Evolutionary conservation across 2,797 vertebrate genomes (phyloP).

Genomic region (Rhabdophis nuchalis): DNA sequence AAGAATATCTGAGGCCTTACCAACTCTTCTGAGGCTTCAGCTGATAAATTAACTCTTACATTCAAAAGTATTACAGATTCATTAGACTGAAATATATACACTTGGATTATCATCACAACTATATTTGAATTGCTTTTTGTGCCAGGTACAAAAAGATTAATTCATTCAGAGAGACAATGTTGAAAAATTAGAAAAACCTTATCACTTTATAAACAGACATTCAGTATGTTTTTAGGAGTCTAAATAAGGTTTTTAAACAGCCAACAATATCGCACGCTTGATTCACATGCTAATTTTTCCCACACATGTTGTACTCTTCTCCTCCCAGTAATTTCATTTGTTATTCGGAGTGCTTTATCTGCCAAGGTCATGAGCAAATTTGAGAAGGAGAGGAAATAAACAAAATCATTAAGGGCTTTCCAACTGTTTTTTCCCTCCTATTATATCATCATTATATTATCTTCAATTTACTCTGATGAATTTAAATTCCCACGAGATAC

Average conservation of each 20-base stretch:
- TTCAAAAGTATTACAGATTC: neutral
- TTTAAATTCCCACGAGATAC: neutral
- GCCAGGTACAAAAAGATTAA: neutral
- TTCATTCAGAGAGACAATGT: neutral
- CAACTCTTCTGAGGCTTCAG: neutral
- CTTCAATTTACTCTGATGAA: neutral
- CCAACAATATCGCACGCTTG: neutral
- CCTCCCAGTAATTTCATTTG: neutral
- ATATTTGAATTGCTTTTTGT: neutral
- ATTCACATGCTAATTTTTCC: neutral
- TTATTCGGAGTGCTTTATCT: neutral
- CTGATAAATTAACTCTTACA: neutral
- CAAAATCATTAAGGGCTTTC: neutral
- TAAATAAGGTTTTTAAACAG: neutral
- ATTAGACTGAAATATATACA: neutral
- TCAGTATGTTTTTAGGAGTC: neutral
- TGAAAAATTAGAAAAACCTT: neutral
- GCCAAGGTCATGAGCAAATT: neutral
- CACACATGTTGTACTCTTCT: neutral
- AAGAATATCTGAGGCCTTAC: neutral
- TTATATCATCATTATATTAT: neutral
- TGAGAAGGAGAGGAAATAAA: neutral
- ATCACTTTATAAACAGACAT: neutral
- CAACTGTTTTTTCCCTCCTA: neutral
- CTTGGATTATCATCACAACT: neutral